Evolutionary conservation across 37 sponge, comb jelly and placozoan species (phyloP).

Genomic region (Oopsacas minuta): DNA sequence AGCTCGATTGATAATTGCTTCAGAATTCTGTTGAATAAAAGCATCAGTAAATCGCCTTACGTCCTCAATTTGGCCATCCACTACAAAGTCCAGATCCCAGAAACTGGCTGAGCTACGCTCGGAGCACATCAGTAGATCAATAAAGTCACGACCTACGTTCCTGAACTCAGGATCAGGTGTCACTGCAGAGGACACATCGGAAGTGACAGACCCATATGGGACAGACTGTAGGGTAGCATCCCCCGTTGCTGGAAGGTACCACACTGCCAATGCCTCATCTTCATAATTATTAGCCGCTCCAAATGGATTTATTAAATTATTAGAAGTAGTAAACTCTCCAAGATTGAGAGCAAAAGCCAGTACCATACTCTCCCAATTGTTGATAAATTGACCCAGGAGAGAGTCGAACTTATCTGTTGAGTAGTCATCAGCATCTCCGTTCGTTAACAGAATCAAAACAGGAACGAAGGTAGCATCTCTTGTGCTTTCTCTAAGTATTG

Average conservation of each 20-base stretch:
- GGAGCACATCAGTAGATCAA: background rate
- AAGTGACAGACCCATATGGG: background rate
- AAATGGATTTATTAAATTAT: background rate
- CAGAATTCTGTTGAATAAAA: slow-evolving; percentile 5
- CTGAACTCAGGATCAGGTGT: background rate
- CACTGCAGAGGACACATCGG: background rate
- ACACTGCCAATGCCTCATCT: background rate
- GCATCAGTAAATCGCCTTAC: background rate
- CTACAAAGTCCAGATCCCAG: slow-evolving; percentile 18
- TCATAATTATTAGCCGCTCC: background rate
- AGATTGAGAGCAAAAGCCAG: background rate
- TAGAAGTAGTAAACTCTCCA: background rate
- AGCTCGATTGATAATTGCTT: background rate
- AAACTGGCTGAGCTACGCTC: background rate
- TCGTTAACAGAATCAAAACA: background rate
- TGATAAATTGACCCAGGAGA: background rate
- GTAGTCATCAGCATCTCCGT: background rate
- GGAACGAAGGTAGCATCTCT: background rate
- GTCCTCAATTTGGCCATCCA: background rate
- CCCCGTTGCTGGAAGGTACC: background rate
- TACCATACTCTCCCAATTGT: background rate
- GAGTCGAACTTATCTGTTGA: background rate
- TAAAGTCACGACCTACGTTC: background rate
- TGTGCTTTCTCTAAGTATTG: background rate
- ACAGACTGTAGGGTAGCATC: background rate